Evolutionary conservation across 2,113 vertebrate species (phyloP).

Genomic region (Phylloscopus whistleri): DNA sequence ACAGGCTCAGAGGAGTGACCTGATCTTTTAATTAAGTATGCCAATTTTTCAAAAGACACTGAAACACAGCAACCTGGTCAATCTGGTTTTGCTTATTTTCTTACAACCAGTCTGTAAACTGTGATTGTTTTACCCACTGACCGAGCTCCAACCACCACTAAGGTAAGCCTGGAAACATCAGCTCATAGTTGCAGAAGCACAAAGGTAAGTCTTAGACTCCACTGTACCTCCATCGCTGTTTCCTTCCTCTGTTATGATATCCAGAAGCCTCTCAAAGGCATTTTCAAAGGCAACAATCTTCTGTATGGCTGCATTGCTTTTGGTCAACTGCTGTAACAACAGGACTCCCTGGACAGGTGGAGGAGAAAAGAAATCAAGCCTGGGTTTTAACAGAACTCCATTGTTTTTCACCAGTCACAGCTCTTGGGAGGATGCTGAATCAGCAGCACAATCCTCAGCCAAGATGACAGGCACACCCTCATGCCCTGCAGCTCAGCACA

Average conservation of each 20-base stretch:
- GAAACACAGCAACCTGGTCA: neutral
- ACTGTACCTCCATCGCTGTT: constrained; percentile 92
- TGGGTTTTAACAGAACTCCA: neutral
- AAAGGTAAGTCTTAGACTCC: neutral
- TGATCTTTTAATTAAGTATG: fast-evolving
- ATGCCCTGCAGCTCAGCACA: fast-evolving
- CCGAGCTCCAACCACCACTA: neutral
- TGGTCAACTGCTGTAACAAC: constrained; percentile 92
- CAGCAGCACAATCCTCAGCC: neutral
- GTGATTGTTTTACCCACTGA: neutral
- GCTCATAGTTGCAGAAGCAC: neutral
- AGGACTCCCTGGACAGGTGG: constrained; percentile 81
- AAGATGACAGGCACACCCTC: neutral
- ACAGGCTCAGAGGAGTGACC: neutral
- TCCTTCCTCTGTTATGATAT: constrained; percentile 95
- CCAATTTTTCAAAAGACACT: neutral
- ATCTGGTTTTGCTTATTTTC: neutral
- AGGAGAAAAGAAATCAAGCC: neutral
- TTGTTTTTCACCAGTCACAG: neutral
- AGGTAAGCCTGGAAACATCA: neutral
- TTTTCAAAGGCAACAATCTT: constrained; percentile 99
- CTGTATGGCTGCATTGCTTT: constrained; percentile 97
- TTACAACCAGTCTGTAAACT: neutral
- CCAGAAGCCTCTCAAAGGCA: constrained; percentile 94
- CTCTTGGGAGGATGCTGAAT: neutral